These are phyloP conservation scores for Chelonoidis abingdonii DNA, from an alignment of 2,113 vertebrate species.

Conservation along the genomic window DNA sequence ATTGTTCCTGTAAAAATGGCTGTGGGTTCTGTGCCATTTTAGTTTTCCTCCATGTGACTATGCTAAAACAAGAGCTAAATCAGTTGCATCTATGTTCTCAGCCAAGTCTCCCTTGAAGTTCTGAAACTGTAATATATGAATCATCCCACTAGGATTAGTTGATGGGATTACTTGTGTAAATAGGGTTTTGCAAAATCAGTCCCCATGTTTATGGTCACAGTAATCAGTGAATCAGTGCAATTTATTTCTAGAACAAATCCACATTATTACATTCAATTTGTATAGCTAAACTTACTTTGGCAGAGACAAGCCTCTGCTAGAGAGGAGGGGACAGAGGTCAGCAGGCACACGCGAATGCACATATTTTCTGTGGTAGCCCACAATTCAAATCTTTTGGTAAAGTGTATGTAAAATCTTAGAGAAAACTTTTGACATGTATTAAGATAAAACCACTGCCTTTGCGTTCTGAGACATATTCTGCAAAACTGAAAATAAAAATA, in stretches of 20 bases:
- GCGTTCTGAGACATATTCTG: not conserved
- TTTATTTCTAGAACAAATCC: not conserved
- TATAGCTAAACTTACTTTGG: not conserved
- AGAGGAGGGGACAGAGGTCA: not conserved
- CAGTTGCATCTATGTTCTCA: not conserved
- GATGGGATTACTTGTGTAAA: not conserved
- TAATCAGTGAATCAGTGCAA: not conserved
- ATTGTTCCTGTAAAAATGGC: not conserved
- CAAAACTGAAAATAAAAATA: not conserved
- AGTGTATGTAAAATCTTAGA: not conserved
- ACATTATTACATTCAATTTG: not conserved
- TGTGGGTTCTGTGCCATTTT: not conserved
- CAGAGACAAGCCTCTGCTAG: not conserved
- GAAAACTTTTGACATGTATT: not conserved
- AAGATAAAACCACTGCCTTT: not conserved
- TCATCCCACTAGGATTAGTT: not conserved
- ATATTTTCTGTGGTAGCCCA: not conserved
- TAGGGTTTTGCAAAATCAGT: not conserved
- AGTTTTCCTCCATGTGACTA: slow-evolving; percentile 36
- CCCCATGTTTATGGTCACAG: not conserved
- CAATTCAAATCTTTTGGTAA: not conserved
- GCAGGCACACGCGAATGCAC: not conserved
- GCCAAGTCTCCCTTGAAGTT: slow-evolving; percentile 26
- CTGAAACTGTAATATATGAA: slow-evolving; percentile 42
- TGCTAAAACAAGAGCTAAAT: not conserved